Conservation (phyloP, 2,113 vertebrate genomes). For the Hiodon alosoides region DNA sequence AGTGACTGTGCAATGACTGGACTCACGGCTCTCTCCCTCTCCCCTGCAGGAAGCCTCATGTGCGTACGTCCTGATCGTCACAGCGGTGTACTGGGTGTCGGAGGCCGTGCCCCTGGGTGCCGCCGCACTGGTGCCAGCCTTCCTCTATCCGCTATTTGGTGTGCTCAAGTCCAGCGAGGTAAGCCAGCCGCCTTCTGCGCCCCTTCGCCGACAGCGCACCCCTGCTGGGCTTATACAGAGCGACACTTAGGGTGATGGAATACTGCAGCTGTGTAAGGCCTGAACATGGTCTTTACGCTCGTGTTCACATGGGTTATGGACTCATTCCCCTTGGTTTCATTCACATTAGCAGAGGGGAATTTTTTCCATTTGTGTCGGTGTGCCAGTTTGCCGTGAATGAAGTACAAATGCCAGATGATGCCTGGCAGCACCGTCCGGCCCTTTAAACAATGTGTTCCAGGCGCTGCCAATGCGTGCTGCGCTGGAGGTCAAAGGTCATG, state of each 20-base stretch:
- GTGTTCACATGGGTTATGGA: too few relatives aligned
- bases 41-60: constrained; percentile 80
- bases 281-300: too few relatives aligned
- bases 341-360: too few relatives aligned
- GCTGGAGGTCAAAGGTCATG: too few relatives aligned
- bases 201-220: neutral
- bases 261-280: neutral
- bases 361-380: too few relatives aligned
- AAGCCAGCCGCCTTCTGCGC: constrained; percentile 30
- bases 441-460: too few relatives aligned
- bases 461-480: too few relatives aligned
- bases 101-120: constrained; percentile 92
- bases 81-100: constrained; percentile 89
- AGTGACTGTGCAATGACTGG: neutral
- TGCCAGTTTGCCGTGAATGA: too few relatives aligned
- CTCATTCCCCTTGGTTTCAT: too few relatives aligned
- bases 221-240: too few relatives aligned
- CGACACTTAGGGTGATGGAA: neutral
- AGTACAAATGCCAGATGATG: too few relatives aligned
- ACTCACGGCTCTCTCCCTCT: neutral
- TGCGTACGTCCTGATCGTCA: constrained; percentile 90
- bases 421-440: too few relatives aligned
- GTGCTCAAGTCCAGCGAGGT: constrained; percentile 97
- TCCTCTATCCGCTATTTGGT: constrained; percentile 92
- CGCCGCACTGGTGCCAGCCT: constrained; percentile 90